phyloP scores from a whole-genome alignment of 2,113 vertebrate genomes.

The Calidris pugnax region DNA sequence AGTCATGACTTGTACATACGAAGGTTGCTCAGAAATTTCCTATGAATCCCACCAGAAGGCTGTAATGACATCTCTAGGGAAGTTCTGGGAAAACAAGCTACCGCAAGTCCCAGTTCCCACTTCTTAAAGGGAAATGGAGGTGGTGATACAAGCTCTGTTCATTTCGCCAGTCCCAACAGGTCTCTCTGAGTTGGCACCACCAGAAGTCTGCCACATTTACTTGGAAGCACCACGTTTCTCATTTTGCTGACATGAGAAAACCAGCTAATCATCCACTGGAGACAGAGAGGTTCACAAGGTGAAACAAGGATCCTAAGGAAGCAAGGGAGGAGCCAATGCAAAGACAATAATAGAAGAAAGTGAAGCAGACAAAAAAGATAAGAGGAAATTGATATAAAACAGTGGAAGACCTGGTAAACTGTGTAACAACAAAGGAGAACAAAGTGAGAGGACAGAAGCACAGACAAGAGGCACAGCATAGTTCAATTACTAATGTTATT shows the following conservation, averaged over 20 bases:
- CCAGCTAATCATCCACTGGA: neutral
- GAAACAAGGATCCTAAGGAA: neutral
- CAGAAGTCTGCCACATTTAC: neutral
- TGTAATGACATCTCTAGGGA: neutral
- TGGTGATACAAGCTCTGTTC: neutral
- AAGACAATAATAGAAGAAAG: neutral
- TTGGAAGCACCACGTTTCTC: neutral
- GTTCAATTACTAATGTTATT: neutral
- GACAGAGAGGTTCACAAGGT: neutral
- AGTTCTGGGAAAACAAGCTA: neutral
- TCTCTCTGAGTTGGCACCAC: neutral
- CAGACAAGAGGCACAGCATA: neutral
- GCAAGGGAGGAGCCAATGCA: neutral
- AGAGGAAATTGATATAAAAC: neutral
- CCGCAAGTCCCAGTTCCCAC: neutral
- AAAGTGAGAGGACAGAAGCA: neutral
- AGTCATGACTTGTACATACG: neutral
- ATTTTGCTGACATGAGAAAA: neutral
- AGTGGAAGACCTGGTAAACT: neutral
- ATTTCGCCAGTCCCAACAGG: neutral
- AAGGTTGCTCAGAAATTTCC: neutral
- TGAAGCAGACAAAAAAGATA: rapidly evolving
- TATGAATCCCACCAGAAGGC: neutral
- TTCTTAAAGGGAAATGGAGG: neutral
- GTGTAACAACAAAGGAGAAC: neutral